Conservation (phyloP, 2,113 vertebrate species). For the Nesoenas mayeri region DNA sequence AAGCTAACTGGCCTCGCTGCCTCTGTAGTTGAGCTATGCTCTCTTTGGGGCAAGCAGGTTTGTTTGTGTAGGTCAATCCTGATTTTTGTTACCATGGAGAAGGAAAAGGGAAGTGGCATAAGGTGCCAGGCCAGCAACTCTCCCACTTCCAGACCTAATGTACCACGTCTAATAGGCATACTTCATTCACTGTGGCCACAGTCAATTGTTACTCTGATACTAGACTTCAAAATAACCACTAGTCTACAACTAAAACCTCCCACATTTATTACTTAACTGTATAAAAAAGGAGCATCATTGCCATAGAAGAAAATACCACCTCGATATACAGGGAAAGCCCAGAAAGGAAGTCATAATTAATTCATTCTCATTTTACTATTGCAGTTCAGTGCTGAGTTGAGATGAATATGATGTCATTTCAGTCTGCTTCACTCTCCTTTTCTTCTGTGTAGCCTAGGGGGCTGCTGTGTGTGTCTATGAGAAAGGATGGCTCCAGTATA, state of each 20-base stretch:
- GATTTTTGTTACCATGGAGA: slow-evolving; percentile 14
- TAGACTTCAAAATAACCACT: neutral
- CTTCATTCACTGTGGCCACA: neutral
- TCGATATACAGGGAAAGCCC: neutral
- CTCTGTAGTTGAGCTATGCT: neutral
- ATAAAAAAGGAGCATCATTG: neutral
- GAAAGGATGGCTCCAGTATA: neutral
- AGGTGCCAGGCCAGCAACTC: slow-evolving; percentile 39
- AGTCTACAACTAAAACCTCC: neutral
- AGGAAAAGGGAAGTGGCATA: neutral
- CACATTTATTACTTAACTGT: neutral
- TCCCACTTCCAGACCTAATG: slow-evolving; percentile 2
- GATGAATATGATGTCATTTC: neutral
- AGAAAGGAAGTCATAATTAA: neutral
- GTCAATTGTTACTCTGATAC: neutral
- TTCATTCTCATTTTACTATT: neutral
- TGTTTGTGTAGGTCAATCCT: slow-evolving; percentile 17
- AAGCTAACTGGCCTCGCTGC: neutral
- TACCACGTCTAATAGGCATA: neutral
- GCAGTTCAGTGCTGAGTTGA: neutral
- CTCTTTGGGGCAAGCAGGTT: neutral
- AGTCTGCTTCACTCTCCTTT: neutral
- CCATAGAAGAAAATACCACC: neutral
- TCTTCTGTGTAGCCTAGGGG: neutral
- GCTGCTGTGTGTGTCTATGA: neutral